Base-by-base conservation (phyloP, 2,888 invertebrate species). In the Epinotia brunnichana region DNA sequence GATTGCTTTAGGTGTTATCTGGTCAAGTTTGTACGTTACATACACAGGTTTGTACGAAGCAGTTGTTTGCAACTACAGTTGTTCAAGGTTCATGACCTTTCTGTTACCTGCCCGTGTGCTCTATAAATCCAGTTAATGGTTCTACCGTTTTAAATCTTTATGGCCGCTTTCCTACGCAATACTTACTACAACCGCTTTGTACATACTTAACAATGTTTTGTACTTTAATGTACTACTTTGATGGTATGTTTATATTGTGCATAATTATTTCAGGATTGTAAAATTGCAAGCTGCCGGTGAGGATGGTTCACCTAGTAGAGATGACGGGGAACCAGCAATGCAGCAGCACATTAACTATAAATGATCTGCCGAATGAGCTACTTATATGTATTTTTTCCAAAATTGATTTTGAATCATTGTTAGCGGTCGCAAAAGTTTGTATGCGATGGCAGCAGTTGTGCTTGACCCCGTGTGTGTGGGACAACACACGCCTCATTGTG, bases 331-430 rank as follows among this genome's bases (percentile, higher is more conserved):
- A 85, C 53, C 87, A 87, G 77, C 79, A 82, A 77, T 83, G 83
- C 77, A 77, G 83, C 75, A 85, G 88, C 76, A 77, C 82, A 74
- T 83, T 92, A 69, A 87, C 89, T 73, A 91, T 94, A 83, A 93
- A 94, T 85, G 92, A 93, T 80, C 87, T 94, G 82, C 94, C 94
- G 64, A 94, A 94, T 83, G 94, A 94, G 85, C 87, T 94, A 81
- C 88, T 94, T 75, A 93, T 94, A 76, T 90, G 93, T 78, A 93
- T 94, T 80, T 94, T 94, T 83, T 94, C 94, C 74, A 92, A 92
- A 91, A 90, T 93, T 70, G 93, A 94, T 83, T 92, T 92, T 80
- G 94, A 94, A 82, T 93, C 92, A 74, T 84, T 94, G 39, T 80
- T 93, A 76, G 87, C 92, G 21, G 91, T 93, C 61, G 90, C 91